Percentiles rank a stretch among this genome's conserved stretches.
phyloP scores from a whole-genome alignment of 2,113 vertebrate species.

The Leucosticte australis region DNA sequence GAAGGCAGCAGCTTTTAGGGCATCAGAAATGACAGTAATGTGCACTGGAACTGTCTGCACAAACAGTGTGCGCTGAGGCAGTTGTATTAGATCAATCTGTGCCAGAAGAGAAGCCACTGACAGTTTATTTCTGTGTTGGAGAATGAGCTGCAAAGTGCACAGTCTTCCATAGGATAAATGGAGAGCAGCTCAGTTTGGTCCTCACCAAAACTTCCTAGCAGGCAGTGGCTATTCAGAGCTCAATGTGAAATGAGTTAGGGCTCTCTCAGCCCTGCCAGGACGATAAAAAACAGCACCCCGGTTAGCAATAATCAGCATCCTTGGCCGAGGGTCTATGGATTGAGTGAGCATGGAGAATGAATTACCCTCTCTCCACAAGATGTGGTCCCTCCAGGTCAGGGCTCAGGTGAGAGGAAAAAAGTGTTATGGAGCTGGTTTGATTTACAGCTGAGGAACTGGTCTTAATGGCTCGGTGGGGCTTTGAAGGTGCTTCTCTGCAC shows the following conservation, averaged over 20 bases:
- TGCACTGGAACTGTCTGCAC: not conserved
- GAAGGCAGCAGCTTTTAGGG: slow-evolving; percentile 57
- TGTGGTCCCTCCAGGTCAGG: slow-evolving; percentile 7
- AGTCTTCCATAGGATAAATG: not conserved
- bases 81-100: slow-evolving; percentile 39
- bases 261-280: slow-evolving; percentile 23
- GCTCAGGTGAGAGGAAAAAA: slow-evolving; percentile 12
- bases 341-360: slow-evolving; percentile 28
- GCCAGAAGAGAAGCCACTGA: not conserved
- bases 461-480: not conserved
- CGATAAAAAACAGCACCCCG: slow-evolving; percentile 36
- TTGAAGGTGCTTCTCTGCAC: not conserved
- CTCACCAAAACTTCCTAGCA: slow-evolving; percentile 48
- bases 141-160: not conserved
- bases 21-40: slow-evolving; percentile 55
- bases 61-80: slow-evolving; percentile 11
- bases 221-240: not conserved
- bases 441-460: slow-evolving; percentile 10
- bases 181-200: not conserved
- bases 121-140: slow-evolving; percentile 8
- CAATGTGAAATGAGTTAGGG: slow-evolving; percentile 14
- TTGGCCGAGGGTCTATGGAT: not conserved
- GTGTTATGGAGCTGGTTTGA: not conserved
- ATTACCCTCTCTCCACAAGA: slow-evolving; percentile 9
- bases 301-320: slow-evolving; percentile 62